These are phyloP conservation scores for Typhlichthys eigenmanni DNA, from an alignment of 2,797 vertebrate species.

Conservation along the genomic window DNA sequence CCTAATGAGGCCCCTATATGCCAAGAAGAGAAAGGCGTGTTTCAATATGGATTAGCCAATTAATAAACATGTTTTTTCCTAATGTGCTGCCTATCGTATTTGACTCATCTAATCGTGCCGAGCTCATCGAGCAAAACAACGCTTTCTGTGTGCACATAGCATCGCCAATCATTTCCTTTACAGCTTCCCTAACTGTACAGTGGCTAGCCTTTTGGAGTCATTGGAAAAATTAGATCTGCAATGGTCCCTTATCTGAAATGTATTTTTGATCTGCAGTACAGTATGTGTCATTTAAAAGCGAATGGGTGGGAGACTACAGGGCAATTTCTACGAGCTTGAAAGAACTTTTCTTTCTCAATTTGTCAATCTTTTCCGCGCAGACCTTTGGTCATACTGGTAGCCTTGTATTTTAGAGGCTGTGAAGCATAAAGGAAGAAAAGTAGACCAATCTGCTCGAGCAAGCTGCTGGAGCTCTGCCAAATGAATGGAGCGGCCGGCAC, in stretches of 20 bases:
- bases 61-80: slow-evolving; percentile 24
- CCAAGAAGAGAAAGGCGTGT: slow-evolving; percentile 28
- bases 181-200: background rate
- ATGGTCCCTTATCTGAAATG: background rate
- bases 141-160: background rate
- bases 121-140: background rate
- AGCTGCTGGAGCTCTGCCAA: slow-evolving; percentile 38
- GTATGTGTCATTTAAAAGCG: background rate
- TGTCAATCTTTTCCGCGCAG: slow-evolving; percentile 14
- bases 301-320: background rate
- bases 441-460: slow-evolving; percentile 26
- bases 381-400: slow-evolving; percentile 18
- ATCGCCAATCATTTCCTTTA: background rate
- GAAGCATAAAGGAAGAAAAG: slow-evolving; percentile 6
- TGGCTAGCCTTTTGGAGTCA: too few relatives aligned
- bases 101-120: background rate
- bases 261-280: background rate
- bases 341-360: background rate
- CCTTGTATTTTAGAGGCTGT: slow-evolving; percentile 11
- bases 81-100: slow-evolving; percentile 14
- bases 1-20: slow-evolving; percentile 10
- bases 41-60: slow-evolving; percentile 33
- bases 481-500: slow-evolving; percentile 36
- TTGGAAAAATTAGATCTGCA: background rate
- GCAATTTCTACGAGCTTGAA: background rate